Percentiles rank a stretch among this genome's conserved stretches.
phyloP scores from a whole-genome alignment of 2,113 vertebrate species.

The Daboia siamensis region DNA sequence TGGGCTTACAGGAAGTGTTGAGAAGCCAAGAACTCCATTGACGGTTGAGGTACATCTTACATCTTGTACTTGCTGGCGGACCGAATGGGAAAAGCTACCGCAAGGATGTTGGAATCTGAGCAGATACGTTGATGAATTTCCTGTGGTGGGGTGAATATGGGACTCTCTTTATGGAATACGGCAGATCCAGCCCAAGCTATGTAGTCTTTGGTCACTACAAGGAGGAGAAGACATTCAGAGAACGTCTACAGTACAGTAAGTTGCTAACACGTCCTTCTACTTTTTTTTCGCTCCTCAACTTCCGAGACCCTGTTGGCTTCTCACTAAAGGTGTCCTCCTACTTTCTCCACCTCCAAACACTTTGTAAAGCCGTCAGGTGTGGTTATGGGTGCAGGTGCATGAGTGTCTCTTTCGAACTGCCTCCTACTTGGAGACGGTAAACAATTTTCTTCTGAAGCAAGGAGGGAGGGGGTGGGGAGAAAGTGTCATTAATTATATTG shows the following conservation, averaged over 20 bases:
- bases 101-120: background rate
- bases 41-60: too few species aligned
- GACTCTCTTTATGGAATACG: background rate
- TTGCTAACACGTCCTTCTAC: background rate
- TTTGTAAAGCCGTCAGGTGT: constrained; percentile 58
- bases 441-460: constrained; percentile 63
- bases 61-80: background rate
- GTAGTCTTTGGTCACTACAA: background rate
- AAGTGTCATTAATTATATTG: constrained; percentile 71
- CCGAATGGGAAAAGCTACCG: background rate
- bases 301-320: constrained; percentile 24
- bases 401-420: background rate
- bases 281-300: background rate
- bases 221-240: background rate
- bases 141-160: background rate
- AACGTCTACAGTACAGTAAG: background rate
- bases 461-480: constrained; percentile 46
- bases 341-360: constrained; percentile 37
- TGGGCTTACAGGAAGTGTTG: background rate
- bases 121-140: background rate
- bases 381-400: constrained; percentile 24
- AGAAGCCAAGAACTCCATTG: background rate
- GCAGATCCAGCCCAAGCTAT: background rate
- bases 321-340: constrained; percentile 20
- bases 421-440: constrained; percentile 61